Evolutionary conservation across 2,888 invertebrate genomes (phyloP), one percentile per base, ranked within the genome.

Genomic region (Tiliacea citrago): DNA sequence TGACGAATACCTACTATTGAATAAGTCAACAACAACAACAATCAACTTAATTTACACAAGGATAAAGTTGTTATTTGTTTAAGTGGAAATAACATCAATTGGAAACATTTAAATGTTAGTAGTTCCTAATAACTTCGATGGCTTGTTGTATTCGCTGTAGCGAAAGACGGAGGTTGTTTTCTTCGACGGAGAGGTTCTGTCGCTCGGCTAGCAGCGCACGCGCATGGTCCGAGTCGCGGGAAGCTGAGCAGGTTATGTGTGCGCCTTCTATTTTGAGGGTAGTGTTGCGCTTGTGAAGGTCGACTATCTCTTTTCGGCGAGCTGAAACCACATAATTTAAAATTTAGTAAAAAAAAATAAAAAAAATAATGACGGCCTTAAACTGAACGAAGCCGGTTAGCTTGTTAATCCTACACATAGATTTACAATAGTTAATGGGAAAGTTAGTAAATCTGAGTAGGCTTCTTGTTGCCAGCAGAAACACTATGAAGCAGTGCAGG

Each of bases 201-300:
- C 94, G 83, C 84, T 96, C 96, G 3, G 94, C 93, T 4, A 95
- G 88, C 21, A 96, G 89, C 12, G 95, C 93, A 18, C 94, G 92
- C 73, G 95, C 94, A 0, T 91, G 88, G 84, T 95, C 95, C 0
- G 94, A 92, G 75, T 95, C 94, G 0, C 93, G 88, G 0, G 95
- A 95, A 21, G 97, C 95, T 39, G 95, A 91, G 29, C 95, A 93
- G 21, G 97, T 97, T 70, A 96, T 94, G 86, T 95, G 94, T 39
- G 95, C 94, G 47, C 96, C 93, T 72, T 96, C 96, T 39, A 97
- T 96, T n/a, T 96, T 94, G 57, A 97, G 92, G 0, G 90, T 78
- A 0, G 95, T 95, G 91, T 96, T 96, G 75, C 96, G 95, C 0
- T 94, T 94, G 71, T 94, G 95, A 13, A 97, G 90, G 0, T 95